Base-by-base conservation (phyloP, 64 coral and sea anemone genomes). In the Stichodactyla helianthus region DNA sequence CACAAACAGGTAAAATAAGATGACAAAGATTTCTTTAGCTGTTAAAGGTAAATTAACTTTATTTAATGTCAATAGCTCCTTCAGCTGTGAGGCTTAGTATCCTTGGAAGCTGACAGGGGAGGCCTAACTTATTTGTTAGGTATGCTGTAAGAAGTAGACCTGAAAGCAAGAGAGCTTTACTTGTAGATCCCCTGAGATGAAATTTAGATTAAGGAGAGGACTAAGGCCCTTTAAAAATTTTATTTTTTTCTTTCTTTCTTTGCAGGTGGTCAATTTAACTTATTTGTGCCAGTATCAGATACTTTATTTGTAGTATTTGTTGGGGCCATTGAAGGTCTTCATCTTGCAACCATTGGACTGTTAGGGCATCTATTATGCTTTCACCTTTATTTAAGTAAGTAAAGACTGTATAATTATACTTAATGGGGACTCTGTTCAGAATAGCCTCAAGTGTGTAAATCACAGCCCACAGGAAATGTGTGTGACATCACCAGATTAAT, bases 301-400 rank as follows among this genome's bases (percentile, higher is more conserved):
- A 56, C 23, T 19, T 59, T 54, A 54, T 98, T 98, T 83, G 28
- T 92, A n/a, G 5, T 87, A 63, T 90, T 90, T n/a, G 6, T 92
- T 71, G 89, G 77, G 17, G 56, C 90, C 12, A 51, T 94, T 44
- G 85, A 58, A 12, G 82, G 63, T 50, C 77, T 98, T 17, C 78
- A 95, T n/a, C 67, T 99, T 52, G 22, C 92, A 52, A 25, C 97
- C 12, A 89, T 99, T 83, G 93, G 84, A 11, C 88, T 99, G 8
- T 61, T 99, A 28, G 97, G 93, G 6, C 97, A 99, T 82, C 86
- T 99, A 0, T 54, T 99, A 17, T 87, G 97, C 54, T 99, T 99
- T 87, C 97, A 99, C 89, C 56, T 92, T 82, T 99, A 95, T 83
- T 83, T 99, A 85, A 99, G 97, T 99, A 88, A 95, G 97, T 93